Base-by-base conservation (phyloP, 1,140 invertebrate genomes). In the Drosophila pectinifera region DNA sequence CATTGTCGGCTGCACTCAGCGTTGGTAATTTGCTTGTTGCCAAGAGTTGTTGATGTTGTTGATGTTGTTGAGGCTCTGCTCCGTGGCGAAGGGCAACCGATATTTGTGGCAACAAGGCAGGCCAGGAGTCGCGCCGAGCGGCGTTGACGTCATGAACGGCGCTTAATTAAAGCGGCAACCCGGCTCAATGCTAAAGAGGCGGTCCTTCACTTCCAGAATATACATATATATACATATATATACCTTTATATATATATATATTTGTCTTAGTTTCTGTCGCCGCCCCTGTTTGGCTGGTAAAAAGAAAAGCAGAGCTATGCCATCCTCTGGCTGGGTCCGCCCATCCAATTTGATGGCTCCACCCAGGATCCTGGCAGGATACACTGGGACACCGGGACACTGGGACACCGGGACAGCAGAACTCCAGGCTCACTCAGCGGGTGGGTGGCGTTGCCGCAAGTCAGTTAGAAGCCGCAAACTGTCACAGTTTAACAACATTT, bases 401-500 rank as follows among this genome's bases (percentile, higher is more conserved):
- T 31, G 28, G 28, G 24, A 48, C 0, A 11, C n/a, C 4, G 10
- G 46, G n/a, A 31, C 14, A 22, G 14, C 20, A 46, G 43, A 13
- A n/a, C 43, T n/a, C 45, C 45, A 8, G 4, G n/a, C 48, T 18
- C 22, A 28, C 28, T 31, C 64, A 76, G 61, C 59, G 57, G 76
- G 80, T 49, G 70, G 75, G 56, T 61, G 51, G 56, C 57, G 46
- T 28, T 75, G 73, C 61, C 64, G 59, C 46, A 74, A 63, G 64
- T 73, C 82, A 78, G 77, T 78, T 81, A 70, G 78, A 76, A 77
- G 78, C 82, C 82, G 78, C 82, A 86, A 86, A 86, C 78, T 86
- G 82, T 86, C 82, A 86, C 78, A 86, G 78, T 86, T 86, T 86
- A 88, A 86, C 82, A 81, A 76, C 74, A 82, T 86, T 86, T 86